Conservation (phyloP, 2,888 invertebrate genomes). For the Dichetophora obliterata region DNA sequence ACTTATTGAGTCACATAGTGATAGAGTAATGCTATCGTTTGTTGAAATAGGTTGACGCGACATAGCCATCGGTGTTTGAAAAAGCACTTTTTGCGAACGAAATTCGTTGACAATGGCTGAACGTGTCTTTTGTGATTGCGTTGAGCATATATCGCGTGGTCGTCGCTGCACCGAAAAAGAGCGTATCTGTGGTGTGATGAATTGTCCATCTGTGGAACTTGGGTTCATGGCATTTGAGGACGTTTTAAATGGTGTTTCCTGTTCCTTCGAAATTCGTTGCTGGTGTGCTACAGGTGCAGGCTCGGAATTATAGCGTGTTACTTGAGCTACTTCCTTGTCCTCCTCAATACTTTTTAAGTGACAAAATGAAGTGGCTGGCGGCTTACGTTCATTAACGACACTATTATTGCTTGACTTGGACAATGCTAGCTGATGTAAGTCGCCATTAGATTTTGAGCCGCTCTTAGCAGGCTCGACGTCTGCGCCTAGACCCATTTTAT, state of each 20-base stretch:
- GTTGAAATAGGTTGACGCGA: conserved; percentile 58
- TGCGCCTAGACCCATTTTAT: conserved; percentile 58
- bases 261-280: conserved; percentile 7
- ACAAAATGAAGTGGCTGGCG: conserved; percentile 14
- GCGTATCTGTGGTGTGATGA: conserved; percentile 65
- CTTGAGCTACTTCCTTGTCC: conserved; percentile 24
- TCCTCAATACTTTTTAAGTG: conserved; percentile 45
- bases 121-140: conserved; percentile 55
- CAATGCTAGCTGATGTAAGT: background rate
- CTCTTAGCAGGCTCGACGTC: conserved; percentile 35
- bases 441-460: conserved; percentile 15
- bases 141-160: conserved; percentile 54
- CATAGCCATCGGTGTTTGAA: conserved; percentile 68
- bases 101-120: conserved; percentile 62
- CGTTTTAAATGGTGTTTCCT: conserved; percentile 57
- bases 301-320: conserved; percentile 32
- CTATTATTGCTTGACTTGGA: background rate
- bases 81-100: conserved; percentile 67
- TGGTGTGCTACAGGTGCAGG: conserved; percentile 15
- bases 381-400: background rate
- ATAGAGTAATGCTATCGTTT: conserved; percentile 63
- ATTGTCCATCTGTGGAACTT: conserved; percentile 53
- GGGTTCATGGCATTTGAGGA: background rate
- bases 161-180: conserved; percentile 54
- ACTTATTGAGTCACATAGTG: conserved; percentile 64